phyloP scores from a whole-genome alignment of 2,113 vertebrate species.

The Pluvialis apricaria region DNA sequence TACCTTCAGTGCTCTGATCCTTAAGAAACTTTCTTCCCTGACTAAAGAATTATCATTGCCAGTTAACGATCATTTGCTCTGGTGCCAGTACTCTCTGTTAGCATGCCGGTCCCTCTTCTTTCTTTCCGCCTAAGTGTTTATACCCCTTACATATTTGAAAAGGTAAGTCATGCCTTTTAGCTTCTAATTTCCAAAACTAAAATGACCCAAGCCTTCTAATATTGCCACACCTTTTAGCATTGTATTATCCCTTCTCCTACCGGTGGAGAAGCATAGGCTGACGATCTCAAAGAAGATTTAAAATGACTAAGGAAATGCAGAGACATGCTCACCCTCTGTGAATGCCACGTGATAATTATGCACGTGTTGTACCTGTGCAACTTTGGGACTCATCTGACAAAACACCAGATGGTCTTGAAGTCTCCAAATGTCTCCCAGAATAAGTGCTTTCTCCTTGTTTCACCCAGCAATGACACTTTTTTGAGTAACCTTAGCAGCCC shows the following conservation, averaged over 20 bases:
- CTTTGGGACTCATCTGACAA: background rate
- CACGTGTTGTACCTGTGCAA: background rate
- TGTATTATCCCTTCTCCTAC: background rate
- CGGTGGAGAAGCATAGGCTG: background rate
- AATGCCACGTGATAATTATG: background rate
- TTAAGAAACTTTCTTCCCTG: background rate
- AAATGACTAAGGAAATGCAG: background rate
- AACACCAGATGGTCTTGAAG: slow-evolving; percentile 11
- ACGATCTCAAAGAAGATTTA: background rate
- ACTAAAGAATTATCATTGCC: background rate
- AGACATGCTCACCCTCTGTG: background rate
- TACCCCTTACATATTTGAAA: background rate
- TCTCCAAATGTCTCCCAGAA: background rate
- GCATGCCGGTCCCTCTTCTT: background rate
- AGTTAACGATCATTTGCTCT: background rate
- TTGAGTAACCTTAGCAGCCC: background rate
- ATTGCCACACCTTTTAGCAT: background rate
- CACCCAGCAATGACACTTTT: background rate
- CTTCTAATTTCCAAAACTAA: background rate
- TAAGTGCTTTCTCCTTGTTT: background rate
- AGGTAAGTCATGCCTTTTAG: background rate
- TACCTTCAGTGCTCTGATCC: background rate
- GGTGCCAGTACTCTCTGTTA: background rate
- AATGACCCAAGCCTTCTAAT: background rate
- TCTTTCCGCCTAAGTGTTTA: background rate